Percentiles rank a stretch among this genome's conserved stretches.
Evolutionary conservation across 2,888 invertebrate genomes (phyloP).

Genomic region (Ditylenchus weischeri): DNA sequence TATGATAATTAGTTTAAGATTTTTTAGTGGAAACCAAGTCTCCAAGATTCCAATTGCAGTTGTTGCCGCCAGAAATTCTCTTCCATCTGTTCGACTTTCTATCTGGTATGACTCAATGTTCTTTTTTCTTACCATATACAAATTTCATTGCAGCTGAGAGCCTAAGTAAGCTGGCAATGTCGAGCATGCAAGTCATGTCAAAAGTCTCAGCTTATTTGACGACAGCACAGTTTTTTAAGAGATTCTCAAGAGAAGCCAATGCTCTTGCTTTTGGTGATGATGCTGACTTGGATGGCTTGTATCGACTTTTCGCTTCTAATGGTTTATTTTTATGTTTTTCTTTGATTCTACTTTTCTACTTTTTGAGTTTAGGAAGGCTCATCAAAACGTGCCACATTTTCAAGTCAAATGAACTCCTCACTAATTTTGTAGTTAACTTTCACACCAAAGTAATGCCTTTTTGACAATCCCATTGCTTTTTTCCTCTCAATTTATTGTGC

Average conservation of each 20-base stretch:
- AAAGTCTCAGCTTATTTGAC: not conserved
- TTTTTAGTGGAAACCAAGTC: not conserved
- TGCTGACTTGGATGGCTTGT: not conserved
- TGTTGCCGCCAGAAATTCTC: constrained; percentile 3
- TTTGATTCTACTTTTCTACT: too few species aligned
- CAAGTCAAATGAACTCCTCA: not conserved
- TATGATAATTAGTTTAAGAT: not conserved
- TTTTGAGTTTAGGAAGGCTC: not conserved
- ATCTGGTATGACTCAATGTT: not conserved
- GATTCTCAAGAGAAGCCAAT: not conserved
- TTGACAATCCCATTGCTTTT: not conserved
- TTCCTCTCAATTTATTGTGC: too few species aligned
- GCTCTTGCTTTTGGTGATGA: not conserved
- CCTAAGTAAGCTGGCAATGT: not conserved
- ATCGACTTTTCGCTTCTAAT: not conserved
- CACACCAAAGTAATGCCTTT: not conserved
- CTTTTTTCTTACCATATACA: not conserved
- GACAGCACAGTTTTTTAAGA: not conserved
- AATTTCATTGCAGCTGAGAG: not conserved
- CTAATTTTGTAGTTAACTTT: not conserved
- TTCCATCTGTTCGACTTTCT: not conserved
- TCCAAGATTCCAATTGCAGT: not conserved
- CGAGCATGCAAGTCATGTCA: not conserved
- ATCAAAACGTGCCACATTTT: not conserved
- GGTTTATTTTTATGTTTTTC: too few species aligned